Percentiles rank a stretch among this genome's conserved stretches.
These are phyloP conservation scores for Tragopan temminckii DNA, from an alignment of 2,797 vertebrate genomes.

Conservation along the genomic window DNA sequence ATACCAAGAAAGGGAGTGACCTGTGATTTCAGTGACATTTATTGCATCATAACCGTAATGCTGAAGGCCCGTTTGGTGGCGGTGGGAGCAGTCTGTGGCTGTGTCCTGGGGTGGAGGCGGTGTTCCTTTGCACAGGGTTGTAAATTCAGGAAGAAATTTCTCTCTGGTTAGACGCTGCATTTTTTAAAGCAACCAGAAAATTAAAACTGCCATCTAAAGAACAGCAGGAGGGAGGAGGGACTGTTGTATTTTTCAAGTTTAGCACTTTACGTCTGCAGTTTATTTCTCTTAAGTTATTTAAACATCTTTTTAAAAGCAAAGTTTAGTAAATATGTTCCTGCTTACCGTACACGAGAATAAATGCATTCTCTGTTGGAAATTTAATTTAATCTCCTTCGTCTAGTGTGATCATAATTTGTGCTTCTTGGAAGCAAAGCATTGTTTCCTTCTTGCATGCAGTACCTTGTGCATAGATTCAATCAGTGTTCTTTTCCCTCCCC, in stretches of 20 bases:
- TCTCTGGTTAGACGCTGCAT: neutral
- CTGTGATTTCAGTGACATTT: constrained; percentile 44
- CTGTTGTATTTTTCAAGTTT: neutral
- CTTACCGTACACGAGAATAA: constrained; percentile 19
- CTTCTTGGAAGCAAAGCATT: neutral
- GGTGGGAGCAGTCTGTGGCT: neutral
- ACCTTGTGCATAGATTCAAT: neutral
- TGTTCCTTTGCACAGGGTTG: constrained; percentile 50
- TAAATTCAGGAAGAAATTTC: constrained; percentile 39
- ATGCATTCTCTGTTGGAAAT: constrained; percentile 20
- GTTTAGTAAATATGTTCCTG: neutral
- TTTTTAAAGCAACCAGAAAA: constrained; percentile 26
- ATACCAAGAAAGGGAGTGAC: constrained; percentile 19
- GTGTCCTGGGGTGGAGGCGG: constrained; percentile 2
- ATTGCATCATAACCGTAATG: constrained; percentile 16
- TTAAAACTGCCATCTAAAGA: constrained; percentile 38
- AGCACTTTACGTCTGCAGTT: constrained; percentile 36
- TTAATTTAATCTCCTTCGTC: neutral
- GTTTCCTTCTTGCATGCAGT: neutral
- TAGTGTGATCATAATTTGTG: constrained; percentile 32
- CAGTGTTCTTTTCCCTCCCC: neutral
- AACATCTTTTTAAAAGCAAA: neutral
- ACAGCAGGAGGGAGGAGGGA: neutral
- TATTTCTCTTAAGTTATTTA: constrained; percentile 21
- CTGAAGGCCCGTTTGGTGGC: neutral